Evolutionary conservation across 64 coral and sea anemone genomes (phyloP).

Genomic region (Platygyra sinensis): DNA sequence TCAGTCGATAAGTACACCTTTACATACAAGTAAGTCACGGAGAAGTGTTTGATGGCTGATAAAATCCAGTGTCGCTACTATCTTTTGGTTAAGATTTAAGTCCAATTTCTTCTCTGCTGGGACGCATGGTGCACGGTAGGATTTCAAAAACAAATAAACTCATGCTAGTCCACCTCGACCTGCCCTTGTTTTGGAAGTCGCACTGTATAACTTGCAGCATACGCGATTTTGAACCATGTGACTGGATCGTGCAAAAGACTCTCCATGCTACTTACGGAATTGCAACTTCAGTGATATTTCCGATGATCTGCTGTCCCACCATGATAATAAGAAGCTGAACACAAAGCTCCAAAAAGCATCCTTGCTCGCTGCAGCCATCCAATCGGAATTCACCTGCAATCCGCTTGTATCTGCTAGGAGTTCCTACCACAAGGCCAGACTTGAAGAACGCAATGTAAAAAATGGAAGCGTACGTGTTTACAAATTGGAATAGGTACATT

Average conservation of each 20-base stretch:
- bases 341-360: conserved; percentile 66
- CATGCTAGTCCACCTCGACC: no score
- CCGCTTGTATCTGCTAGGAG: conserved; percentile 71
- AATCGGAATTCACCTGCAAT: conserved; percentile 29
- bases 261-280: conserved; percentile 53
- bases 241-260: no score
- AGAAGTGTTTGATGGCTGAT: no score
- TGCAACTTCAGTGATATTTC: conserved; percentile 65
- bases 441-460: conserved; percentile 97
- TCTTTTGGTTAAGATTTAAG: no score
- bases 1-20: no score
- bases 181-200: no score
- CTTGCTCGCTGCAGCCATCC: conserved; percentile 69
- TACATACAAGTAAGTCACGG: not conserved
- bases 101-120: no score
- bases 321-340: conserved; percentile 70
- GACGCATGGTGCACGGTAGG: no score
- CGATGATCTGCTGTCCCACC: conserved; percentile 70
- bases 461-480: conserved; percentile 90
- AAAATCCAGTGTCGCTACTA: no score
- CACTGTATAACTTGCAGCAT: no score
- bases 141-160: no score
- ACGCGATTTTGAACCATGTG: no score
- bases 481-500: conserved; percentile 97
- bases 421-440: conserved; percentile 80